These are phyloP conservation scores for Machimus atricapillus DNA, from an alignment of 2,888 invertebrate genomes.

Conservation along the genomic window DNA sequence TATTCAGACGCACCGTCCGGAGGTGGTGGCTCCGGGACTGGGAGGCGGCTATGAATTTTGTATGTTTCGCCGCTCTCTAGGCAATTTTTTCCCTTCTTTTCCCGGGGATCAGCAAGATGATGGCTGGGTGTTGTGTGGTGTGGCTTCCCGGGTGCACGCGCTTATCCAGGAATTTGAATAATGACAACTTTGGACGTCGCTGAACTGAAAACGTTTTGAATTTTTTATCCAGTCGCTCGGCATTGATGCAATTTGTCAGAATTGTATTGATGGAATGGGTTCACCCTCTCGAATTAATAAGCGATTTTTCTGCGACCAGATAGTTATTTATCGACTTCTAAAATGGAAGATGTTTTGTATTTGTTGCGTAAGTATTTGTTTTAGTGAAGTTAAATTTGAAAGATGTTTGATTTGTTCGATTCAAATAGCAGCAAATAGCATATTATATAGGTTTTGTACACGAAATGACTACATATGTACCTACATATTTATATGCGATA, in stretches of 20 bases:
- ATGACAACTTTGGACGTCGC: neutral
- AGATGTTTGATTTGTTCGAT: no score
- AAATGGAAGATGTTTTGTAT: no score
- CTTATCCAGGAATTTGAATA: neutral
- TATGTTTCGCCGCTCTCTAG: neutral
- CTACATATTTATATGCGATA: no score
- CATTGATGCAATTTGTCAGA: neutral
- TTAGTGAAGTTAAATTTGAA: no score
- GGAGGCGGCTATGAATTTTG: slow-evolving; percentile 1
- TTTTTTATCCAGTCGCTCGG: neutral
- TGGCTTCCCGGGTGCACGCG: neutral
- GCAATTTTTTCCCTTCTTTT: neutral
- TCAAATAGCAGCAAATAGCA: no score
- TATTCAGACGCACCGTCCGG: neutral
- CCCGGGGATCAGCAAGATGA: neutral
- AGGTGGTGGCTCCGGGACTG: neutral
- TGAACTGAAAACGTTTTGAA: neutral
- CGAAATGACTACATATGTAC: no score
- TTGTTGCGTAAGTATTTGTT: no score
- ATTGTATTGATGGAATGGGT: neutral
- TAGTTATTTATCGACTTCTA: neutral
- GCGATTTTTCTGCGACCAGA: neutral
- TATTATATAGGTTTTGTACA: no score
- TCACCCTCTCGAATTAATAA: neutral
- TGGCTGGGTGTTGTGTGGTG: neutral